Evolutionary conservation across 64 coral and sea anemone species (phyloP), one percentile per base, ranked within the genome.

Genomic region (Stichodactyla helianthus): DNA sequence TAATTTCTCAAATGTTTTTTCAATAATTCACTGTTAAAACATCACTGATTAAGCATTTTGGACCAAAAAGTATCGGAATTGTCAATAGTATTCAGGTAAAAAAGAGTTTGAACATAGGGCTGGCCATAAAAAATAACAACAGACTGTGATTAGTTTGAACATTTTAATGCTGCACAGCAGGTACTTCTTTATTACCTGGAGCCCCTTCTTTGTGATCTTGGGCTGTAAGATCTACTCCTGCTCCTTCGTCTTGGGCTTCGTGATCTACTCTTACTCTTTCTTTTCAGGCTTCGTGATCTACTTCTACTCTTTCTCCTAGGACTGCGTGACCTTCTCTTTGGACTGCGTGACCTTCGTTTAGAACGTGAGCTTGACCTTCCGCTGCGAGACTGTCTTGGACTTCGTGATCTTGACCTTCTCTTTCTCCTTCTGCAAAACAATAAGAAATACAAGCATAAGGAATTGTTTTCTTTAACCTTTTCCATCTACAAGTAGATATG

Each of bases 241-340:
- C 82, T 74, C 26, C 55, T 86, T 86, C 58, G 81, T 17, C 82
- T 79, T 18, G 89, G 89, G 50, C 89, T 90, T 62, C 55, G 71
- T 60, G 89, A 90, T 78, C 70, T 83, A 76, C 89, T 90, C 71
- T 55, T 83, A 67, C 83, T 85, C 61, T 54, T 89, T 77, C 87
- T 88, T 51, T 77, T 86, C 50, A 86, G 87, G 51, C 87, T 81
- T 6, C 78, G 31, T 19, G 78, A 81, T 19, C 25, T 82, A 31
- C 79, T 82, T 5, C 71, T 77, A 77, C 9, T 14, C 50, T 22
- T 84, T 10, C 56, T 57, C 19, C 15, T 84, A 14, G 83, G 83
- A 35, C 83, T 92, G 44, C 55, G 63, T 59, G 81, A 92, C 70
- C 83, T 91, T 50, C 60, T 59, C 20, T 35, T 82, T 10, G 79